Evolutionary conservation across 2,888 invertebrate species (phyloP), one percentile per base, ranked within the genome.

Genomic region (Aradus depressus): DNA sequence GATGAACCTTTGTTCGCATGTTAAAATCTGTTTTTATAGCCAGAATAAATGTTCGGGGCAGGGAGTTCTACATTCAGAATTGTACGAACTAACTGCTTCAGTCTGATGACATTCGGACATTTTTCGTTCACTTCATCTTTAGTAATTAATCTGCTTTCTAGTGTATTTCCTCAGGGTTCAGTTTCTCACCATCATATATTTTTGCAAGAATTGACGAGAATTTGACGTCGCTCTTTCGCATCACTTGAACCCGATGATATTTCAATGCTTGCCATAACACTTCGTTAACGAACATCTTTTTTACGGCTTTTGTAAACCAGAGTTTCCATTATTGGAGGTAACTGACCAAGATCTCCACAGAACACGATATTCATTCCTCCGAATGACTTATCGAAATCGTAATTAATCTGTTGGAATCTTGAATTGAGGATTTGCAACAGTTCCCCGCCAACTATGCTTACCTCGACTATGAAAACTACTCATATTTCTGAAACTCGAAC

Each of bases 281-380:
- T 55, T 60, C 61, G 37, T 34, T 23, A 52, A 19, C 19, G 23
- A 50, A 50, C 21, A 32, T 44, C 34, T 28, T 18, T 41, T 31
- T 51, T n/a, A 22, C 18, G 28, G 18, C 59, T 60, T 49, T 62
- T 64, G 43, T 58, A 64, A 22, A 64, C 63, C 28, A 62, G 60
- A 25, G 62, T 66, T 12, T 60, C 60, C 22, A 57, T 48, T 16
- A 64, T 66, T 28, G 66, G 64, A 32, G 66, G 66, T 44, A 65
- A 50, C 60, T 66, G 66, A 8, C 64, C 57, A 32, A 68, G 60
- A 61, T 67, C 67, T 18, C 65, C 64, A 55, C 63, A 62, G 2
- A 66, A 60, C 54, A 67, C 64, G 1, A 67, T 44, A 50, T 66
- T 61, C 19, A 64, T 34, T 31, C 65, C 64, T 25, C 64, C 65